Conservation (phyloP, 2,113 vertebrate species). For the Lepus timidus region DNA sequence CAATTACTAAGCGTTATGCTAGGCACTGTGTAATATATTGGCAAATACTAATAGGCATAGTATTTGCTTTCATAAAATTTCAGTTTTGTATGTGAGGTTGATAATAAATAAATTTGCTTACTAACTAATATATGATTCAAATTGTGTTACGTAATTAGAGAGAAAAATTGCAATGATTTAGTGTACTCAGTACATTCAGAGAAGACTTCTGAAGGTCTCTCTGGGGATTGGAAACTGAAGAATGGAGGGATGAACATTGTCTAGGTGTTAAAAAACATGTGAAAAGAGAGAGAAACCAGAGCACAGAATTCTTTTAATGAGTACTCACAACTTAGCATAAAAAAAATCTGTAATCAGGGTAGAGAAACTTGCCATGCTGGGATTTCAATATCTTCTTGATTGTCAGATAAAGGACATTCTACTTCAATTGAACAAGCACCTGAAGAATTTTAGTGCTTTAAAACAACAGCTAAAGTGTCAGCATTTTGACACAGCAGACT, state of each 20-base stretch:
- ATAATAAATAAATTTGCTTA: constrained; percentile 20
- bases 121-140: constrained; percentile 37
- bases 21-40: background rate
- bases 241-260: background rate
- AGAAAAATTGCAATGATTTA: constrained; percentile 7
- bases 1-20: background rate
- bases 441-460: background rate
- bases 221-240: constrained; percentile 1
- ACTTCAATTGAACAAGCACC: background rate
- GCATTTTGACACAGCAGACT: too few relatives aligned
- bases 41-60: constrained; percentile 7
- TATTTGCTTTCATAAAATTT: constrained; percentile 44
- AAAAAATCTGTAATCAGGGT: background rate
- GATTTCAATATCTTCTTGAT: background rate
- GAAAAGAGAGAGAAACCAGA: constrained; percentile 45
- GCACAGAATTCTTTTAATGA: constrained; percentile 19
- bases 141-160: constrained; percentile 32
- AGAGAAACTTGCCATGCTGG: constrained; percentile 33
- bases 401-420: constrained; percentile 31
- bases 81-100: constrained; percentile 46
- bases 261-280: background rate
- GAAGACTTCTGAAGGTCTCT: constrained; percentile 17
- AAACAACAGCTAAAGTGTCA: background rate
- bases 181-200: background rate
- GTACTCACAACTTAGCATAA: background rate